Conservation (phyloP, 2,797 vertebrate species). For the Scomberomorus guttatus region DNA sequence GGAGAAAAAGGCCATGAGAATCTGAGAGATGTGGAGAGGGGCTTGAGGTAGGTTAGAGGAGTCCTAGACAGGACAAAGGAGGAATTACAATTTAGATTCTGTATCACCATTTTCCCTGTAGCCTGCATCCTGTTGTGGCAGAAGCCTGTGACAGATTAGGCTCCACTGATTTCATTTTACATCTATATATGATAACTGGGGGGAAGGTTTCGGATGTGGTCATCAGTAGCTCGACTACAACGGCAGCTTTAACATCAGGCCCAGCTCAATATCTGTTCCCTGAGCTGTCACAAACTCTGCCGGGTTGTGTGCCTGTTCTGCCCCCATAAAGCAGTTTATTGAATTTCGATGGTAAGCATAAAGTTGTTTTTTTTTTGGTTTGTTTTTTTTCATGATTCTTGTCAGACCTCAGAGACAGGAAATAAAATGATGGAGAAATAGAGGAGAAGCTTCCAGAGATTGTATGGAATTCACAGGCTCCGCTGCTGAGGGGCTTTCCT, state of each 20-base stretch:
- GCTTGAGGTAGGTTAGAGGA: background rate
- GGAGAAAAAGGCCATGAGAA: constrained; percentile 1
- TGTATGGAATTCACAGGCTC: constrained; percentile 10
- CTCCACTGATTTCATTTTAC: constrained; percentile 43
- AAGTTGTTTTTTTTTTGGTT: constrained; percentile 41
- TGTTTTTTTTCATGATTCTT: constrained; percentile 34
- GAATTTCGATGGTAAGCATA: constrained; percentile 52
- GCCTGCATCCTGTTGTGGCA: background rate
- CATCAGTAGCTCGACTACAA: constrained; percentile 27
- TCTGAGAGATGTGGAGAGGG: background rate
- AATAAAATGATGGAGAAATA: constrained; percentile 44
- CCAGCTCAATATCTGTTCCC: constrained; percentile 37
- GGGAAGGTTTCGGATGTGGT: constrained; percentile 19
- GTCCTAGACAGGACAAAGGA: background rate
- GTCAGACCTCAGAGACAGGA: constrained; percentile 43
- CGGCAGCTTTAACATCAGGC: constrained; percentile 25
- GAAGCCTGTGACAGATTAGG: constrained; percentile 39
- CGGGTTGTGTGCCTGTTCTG: constrained; percentile 56
- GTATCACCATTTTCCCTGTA: background rate
- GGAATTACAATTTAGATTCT: constrained; percentile 14
- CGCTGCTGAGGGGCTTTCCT: constrained; percentile 20
- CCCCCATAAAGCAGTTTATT: constrained; percentile 63
- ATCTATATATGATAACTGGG: constrained; percentile 38
- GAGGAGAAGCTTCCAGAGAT: constrained; percentile 29
- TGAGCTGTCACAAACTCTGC: constrained; percentile 44